Conservation (phyloP, 2,797 vertebrate species). For the Jordanella pulchra region DNA sequence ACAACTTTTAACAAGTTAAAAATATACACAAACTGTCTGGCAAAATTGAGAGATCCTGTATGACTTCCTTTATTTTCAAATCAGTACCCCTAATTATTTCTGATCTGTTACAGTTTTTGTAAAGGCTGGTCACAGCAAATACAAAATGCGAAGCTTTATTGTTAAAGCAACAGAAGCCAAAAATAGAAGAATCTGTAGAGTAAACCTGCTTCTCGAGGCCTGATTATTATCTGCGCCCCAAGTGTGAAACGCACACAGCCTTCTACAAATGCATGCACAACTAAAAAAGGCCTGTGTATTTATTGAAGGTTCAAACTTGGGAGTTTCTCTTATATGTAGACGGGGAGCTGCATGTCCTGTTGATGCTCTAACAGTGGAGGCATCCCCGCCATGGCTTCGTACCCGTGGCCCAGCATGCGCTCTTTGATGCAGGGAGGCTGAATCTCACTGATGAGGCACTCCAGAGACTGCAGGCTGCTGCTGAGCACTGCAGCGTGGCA, state of each 20-base stretch:
- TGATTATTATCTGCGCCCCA: constrained; percentile 67
- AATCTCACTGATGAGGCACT: constrained; percentile 98
- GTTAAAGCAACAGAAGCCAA: constrained; percentile 53
- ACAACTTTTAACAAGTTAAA: constrained; percentile 31
- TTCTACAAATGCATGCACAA: constrained; percentile 70
- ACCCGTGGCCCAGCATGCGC: constrained; percentile 96
- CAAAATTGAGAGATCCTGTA: constrained; percentile 44
- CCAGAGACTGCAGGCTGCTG: constrained; percentile 98
- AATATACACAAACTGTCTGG: constrained; percentile 54
- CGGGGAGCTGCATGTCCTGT: constrained; percentile 92
- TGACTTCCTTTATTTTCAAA: constrained; percentile 45
- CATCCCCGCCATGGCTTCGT: constrained; percentile 90
- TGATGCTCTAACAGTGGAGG: constrained; percentile 89
- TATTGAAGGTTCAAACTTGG: constrained; percentile 23
- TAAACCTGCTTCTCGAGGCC: constrained; percentile 54
- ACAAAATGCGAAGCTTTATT: constrained; percentile 50
- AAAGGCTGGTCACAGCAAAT: constrained; percentile 30
- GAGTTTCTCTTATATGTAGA: constrained; percentile 89
- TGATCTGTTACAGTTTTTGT: constrained; percentile 15
- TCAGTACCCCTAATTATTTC: constrained; percentile 47
- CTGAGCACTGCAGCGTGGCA: constrained; percentile 94
- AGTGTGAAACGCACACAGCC: constrained; percentile 61
- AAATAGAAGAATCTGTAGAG: constrained; percentile 59
- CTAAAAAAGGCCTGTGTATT: constrained; percentile 67
- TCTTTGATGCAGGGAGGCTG: constrained; percentile 98